Percentiles rank a stretch among this genome's conserved stretches.
phyloP scores from a whole-genome alignment of 2,888 invertebrate genomes.

The Eupeodes luniger region DNA sequence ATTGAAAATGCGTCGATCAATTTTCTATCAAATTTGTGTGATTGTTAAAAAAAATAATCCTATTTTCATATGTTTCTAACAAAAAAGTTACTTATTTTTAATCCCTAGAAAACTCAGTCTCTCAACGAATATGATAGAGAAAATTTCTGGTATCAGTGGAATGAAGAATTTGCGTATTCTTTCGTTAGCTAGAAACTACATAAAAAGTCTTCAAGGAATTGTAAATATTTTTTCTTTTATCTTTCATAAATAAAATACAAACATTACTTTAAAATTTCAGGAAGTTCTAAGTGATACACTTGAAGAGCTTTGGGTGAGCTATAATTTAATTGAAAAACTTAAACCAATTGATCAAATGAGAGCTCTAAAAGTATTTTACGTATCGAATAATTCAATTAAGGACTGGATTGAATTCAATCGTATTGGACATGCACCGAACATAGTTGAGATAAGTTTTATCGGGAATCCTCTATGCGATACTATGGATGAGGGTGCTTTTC shows the following conservation, averaged over 20 bases:
- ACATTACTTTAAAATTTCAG: slow-evolving; percentile 80
- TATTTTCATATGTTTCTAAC: too few relatives aligned
- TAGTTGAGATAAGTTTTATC: slow-evolving; percentile 92
- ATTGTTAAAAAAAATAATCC: too few relatives aligned
- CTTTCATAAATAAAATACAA: background rate
- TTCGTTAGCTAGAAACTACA: slow-evolving; percentile 94
- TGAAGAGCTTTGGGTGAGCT: slow-evolving; percentile 97
- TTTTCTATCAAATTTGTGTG: too few relatives aligned
- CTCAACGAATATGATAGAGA: slow-evolving; percentile 97
- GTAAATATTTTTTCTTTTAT: slow-evolving; percentile 81
- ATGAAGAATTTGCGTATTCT: slow-evolving; percentile 93
- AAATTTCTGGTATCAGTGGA: slow-evolving; percentile 92
- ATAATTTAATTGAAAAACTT: slow-evolving; percentile 95
- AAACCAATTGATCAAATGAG: slow-evolving; percentile 93
- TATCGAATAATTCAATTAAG: slow-evolving; percentile 93
- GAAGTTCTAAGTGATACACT: slow-evolving; percentile 94
- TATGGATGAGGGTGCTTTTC: slow-evolving; percentile 89
- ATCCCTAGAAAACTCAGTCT: slow-evolving; percentile 90
- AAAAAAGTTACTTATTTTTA: background rate
- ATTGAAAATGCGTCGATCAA: too few relatives aligned
- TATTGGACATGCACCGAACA: slow-evolving; percentile 88
- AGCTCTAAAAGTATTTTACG: slow-evolving; percentile 92
- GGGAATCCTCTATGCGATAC: slow-evolving; percentile 92
- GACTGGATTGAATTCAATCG: slow-evolving; percentile 96
- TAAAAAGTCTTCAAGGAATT: slow-evolving; percentile 95